These are phyloP conservation scores for Chelidonichthys spinosus DNA, from an alignment of 2,797 vertebrate species.

Conservation along the genomic window DNA sequence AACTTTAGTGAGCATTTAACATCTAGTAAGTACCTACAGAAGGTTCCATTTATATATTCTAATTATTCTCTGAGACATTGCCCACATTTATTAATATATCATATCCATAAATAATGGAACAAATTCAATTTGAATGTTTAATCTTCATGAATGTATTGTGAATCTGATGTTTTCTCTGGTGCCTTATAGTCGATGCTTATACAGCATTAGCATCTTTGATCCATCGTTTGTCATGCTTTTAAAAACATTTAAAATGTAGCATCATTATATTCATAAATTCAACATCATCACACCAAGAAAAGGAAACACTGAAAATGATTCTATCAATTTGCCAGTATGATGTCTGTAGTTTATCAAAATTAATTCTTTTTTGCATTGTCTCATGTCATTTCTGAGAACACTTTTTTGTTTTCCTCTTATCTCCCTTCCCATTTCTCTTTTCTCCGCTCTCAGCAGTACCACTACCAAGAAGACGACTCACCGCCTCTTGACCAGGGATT, in stretches of 20 bases:
- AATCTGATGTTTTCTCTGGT: not conserved
- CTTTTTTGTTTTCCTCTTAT: not conserved
- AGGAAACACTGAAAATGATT: not conserved
- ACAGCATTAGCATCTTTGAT: not conserved
- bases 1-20: too few species aligned
- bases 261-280: not conserved
- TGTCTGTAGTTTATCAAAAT: not conserved
- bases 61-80: not conserved
- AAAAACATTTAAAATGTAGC: not conserved
- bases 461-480: constrained; percentile 94
- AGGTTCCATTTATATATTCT: not conserved
- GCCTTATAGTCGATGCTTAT: not conserved
- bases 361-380: not conserved
- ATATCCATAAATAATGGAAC: not conserved
- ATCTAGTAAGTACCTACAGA: not conserved
- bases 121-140: not conserved
- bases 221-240: not conserved
- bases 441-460: constrained; percentile 86
- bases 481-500: constrained; percentile 91
- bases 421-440: not conserved
- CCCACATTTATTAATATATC: not conserved
- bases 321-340: not conserved
- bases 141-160: not conserved
- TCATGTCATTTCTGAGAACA: not conserved
- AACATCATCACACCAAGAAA: not conserved